Evolutionary conservation across 1,140 invertebrate genomes (phyloP).

Genomic region (Triops cancriformis): DNA sequence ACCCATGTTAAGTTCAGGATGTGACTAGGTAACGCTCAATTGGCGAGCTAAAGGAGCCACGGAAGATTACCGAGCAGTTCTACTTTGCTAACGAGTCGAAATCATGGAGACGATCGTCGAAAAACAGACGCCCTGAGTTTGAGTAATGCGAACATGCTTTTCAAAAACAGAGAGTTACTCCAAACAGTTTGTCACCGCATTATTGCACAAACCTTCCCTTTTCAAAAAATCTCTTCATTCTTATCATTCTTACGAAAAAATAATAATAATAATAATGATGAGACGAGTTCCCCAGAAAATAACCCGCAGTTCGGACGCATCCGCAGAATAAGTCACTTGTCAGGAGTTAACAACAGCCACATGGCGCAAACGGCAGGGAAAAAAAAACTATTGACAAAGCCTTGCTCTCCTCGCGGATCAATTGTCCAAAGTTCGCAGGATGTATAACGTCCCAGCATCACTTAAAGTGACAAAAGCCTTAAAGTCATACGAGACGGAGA

Average conservation of each 20-base stretch:
- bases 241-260: not conserved
- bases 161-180: not conserved
- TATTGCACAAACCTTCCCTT: not conserved
- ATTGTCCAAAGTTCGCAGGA: slow-evolving; percentile 18
- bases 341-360: not conserved
- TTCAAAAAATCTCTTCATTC: not conserved
- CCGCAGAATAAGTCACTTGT: not conserved
- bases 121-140: not conserved
- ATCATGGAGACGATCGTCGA: not conserved
- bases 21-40: not conserved
- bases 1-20: not conserved
- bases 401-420: not conserved
- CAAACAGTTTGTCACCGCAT: not conserved
- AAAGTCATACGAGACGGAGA: slow-evolving; percentile 19
- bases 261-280: too few species aligned
- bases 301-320: not conserved
- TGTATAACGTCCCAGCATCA: slow-evolving; percentile 23
- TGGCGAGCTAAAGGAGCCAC: not conserved
- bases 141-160: not conserved
- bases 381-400: not conserved
- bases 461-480: slow-evolving; percentile 18
- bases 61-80: not conserved
- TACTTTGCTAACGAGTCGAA: not conserved
- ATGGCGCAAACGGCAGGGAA: not conserved
- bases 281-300: not conserved